phyloP scores from a whole-genome alignment of 2,888 invertebrate genomes.

The Mayetiola destructor region DNA sequence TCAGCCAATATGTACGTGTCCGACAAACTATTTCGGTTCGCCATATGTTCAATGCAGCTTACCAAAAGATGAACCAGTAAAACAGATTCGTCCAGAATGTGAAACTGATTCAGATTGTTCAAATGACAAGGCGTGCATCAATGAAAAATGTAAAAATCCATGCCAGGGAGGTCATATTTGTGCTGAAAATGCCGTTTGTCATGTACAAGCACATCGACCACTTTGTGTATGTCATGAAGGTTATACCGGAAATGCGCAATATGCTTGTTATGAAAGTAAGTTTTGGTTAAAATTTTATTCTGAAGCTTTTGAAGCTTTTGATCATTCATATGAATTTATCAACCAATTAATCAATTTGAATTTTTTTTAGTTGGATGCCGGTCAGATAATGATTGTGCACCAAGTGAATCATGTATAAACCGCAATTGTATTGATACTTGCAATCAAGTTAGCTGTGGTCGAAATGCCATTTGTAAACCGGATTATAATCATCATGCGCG shows the following conservation, averaged over 20 bases:
- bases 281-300: constrained; percentile 17
- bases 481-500: constrained; percentile 62
- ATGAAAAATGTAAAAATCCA: constrained; percentile 57
- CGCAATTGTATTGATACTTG: constrained; percentile 70
- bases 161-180: constrained; percentile 55
- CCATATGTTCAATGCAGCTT: constrained; percentile 58
- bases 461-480: constrained; percentile 60
- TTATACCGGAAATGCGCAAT: constrained; percentile 69
- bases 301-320: not conserved
- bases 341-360: constrained; percentile 13
- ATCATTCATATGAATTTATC: not conserved
- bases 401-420: constrained; percentile 68
- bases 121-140: constrained; percentile 69
- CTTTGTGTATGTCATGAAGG: constrained; percentile 69
- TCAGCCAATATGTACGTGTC: constrained; percentile 70
- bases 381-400: constrained; percentile 68
- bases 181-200: constrained; percentile 63
- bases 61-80: constrained; percentile 33
- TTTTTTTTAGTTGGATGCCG: constrained; percentile 59
- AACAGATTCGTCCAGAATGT: constrained; percentile 56
- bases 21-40: constrained; percentile 60
- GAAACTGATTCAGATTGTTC: constrained; percentile 61
- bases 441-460: constrained; percentile 61
- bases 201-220: constrained; percentile 63
- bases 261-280: constrained; percentile 59